Evolutionary conservation across 2,113 vertebrate species (phyloP), one percentile per base, ranked within the genome.

Genomic region (Puma concolor): DNA sequence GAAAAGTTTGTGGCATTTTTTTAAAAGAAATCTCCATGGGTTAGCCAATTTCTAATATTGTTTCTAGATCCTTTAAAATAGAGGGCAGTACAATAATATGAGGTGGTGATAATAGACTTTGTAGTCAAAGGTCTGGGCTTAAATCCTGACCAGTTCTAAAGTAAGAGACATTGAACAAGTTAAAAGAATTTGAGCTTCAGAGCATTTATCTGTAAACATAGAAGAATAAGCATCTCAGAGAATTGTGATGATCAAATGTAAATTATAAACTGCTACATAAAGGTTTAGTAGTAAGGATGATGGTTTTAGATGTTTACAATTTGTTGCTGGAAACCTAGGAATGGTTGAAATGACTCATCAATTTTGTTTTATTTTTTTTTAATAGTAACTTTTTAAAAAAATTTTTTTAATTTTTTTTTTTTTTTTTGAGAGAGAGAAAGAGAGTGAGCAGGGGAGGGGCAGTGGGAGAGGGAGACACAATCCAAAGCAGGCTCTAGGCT

Each of bases 1-100:
- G 19, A 33, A 84, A 52, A 33, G n/a, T 1, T 74, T 74, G 41
- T 76, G 72, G 41, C 27, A 3, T 14, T 13, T 77, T 82, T 93
- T 79, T 31, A 15, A 29, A 25, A 64, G 23, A 48, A 76, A 44
- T 2, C 21, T 91, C 13, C 25, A 21, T 88, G 48, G 41, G 57
- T 93, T 95, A 79, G 33, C 79, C n/a, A 83, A 50, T 90, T 82
- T 85, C 57, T 91, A 76, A 63, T 86, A 93, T 66, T 85, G 64
- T 94, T 92, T 92, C 84, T 90, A 52, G 29, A 94, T 11, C 74
- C 89, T 90, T 96, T 94, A 93, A 91, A 76, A 54, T 15, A 76
- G 11, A 79, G 33, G 60, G 41, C 33, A 91, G 54, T 88, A 60
- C 36, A 92, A 27, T 85, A 76, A 44, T 85, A 82, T 57, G 41